Conservation (phyloP, 2,797 vertebrate species). For the Margarornis squamiger region DNA sequence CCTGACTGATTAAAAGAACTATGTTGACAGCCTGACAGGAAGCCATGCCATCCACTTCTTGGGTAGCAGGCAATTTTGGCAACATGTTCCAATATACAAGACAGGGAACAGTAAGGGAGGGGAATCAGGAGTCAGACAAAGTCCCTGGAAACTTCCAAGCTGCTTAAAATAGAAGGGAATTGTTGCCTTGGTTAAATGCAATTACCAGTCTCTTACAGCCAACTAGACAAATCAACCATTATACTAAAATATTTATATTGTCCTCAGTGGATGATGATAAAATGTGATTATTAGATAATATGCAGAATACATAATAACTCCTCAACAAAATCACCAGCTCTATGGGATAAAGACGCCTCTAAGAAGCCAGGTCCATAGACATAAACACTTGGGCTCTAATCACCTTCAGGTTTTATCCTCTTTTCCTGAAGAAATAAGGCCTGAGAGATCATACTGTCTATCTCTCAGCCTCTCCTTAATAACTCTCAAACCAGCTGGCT, state of each 20-base stretch:
- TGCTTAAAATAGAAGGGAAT: neutral
- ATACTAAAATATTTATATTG: neutral
- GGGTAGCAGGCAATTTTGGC: neutral
- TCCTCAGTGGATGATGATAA: neutral
- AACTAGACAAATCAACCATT: neutral
- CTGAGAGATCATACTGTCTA: neutral
- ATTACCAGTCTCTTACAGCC: neutral
- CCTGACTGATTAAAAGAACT: conserved; percentile 22
- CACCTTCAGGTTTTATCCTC: neutral
- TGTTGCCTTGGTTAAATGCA: neutral
- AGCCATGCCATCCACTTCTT: conserved; percentile 9
- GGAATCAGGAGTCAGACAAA: neutral
- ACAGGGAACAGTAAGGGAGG: neutral
- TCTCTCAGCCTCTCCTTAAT: neutral
- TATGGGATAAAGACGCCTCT: neutral
- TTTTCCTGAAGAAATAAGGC: neutral
- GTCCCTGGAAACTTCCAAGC: conserved; percentile 9
- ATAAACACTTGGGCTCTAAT: neutral
- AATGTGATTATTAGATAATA: neutral
- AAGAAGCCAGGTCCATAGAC: neutral
- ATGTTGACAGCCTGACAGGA: neutral
- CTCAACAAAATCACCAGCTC: neutral
- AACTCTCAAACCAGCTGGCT: neutral
- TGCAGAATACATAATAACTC: neutral
- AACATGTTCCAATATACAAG: neutral